Percentiles rank a stretch among this genome's conserved stretches.
phyloP scores from a whole-genome alignment of 2,888 invertebrate species.

The Psylliodes chrysocephalus region DNA sequence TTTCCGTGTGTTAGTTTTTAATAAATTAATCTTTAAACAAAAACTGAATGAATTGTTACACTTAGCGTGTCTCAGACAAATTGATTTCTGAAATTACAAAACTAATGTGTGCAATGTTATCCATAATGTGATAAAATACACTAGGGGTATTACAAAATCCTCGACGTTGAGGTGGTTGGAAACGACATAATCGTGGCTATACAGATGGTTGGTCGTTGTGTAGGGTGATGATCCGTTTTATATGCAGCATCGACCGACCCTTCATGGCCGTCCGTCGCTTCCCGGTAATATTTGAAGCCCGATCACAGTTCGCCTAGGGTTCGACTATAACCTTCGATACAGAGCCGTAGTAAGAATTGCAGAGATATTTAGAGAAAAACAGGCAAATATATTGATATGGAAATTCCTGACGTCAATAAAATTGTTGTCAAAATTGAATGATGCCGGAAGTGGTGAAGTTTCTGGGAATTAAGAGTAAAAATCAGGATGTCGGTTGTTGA shows the following conservation, averaged over 20 bases:
- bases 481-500: no score
- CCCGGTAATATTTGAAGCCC: conserved; percentile 52
- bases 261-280: conserved; percentile 15
- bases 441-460: no score
- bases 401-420: no score
- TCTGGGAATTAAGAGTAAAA: no score
- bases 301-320: conserved; percentile 48
- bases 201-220: conserved; percentile 48
- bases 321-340: not conserved
- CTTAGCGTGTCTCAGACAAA: no score
- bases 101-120: not conserved
- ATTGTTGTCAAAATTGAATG: no score
- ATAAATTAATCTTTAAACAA: no score
- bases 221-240: conserved; percentile 57
- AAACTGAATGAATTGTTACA: no score
- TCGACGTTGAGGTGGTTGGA: conserved; percentile 28
- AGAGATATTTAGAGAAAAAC: no score
- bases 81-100: not conserved
- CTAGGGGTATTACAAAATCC: conserved; percentile 23
- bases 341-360: not conserved
- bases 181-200: conserved; percentile 32
- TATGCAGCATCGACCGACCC: conserved; percentile 56
- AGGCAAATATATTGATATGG: no score
- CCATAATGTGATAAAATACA: conserved; percentile 22
- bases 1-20: no score